Base-by-base conservation (phyloP, 2,797 vertebrate species). In the Chromobotia macracanthus region DNA sequence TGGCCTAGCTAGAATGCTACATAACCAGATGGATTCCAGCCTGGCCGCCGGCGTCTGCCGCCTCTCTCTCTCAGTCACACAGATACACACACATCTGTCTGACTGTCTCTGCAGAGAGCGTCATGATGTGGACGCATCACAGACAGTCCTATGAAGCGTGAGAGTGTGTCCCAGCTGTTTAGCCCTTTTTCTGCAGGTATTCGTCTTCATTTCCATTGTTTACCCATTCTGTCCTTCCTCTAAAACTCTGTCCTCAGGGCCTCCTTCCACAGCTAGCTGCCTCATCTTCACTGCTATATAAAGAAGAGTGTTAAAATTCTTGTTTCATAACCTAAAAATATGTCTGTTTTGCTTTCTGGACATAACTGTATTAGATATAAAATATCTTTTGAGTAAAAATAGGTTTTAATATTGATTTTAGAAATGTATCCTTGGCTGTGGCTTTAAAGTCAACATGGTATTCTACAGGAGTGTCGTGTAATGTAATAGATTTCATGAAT, bases 11-110 rank as follows among this genome's bases (percentile, higher is more conserved):
- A 55, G 56, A 48, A 31, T 35, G 18, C n/a, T 11, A 16, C 60
- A 81, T 82, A 87, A 85, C 56, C 84, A 84, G 87, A 87, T 85
- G 80, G 68, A 83, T 86, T 69, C 80, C 31, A 41, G 68, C 60
- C 58, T n/a, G 21, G 11, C 16, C 65, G 8, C 16, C n/a, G 2
- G 48, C 10, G 23, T 44, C 76, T 58, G 51, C 68, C 16, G 12
- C 38, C 68, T 80, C 61, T 72, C 19, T 23, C 28, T 18, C 56
- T 25, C 38, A 41, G 63, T 19, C 19, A 48, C 51, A 25, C 55
- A 67, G 23, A 70, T 15, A 23, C 46, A 51, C 64, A 38, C 7
- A 38, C 84, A 61, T 58, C 48, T 66, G 64, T 69, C 65, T 56
- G 63, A 56, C 58, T 66, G 41, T 60, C 38, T 61, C 63, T 64